phyloP scores from a whole-genome alignment of 2,113 vertebrate genomes.

The Grallaria varia region DNA sequence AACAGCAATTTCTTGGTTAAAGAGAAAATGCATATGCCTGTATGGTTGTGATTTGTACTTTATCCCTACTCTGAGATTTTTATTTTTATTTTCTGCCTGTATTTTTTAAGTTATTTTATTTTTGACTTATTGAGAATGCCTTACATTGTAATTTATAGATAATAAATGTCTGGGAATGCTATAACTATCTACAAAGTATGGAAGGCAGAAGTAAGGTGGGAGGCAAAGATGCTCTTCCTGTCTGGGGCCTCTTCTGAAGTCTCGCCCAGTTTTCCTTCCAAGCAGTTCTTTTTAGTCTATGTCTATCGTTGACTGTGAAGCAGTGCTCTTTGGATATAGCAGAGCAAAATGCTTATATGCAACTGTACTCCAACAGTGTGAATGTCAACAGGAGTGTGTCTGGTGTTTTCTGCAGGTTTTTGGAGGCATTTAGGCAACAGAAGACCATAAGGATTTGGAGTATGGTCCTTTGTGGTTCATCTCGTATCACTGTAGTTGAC shows the following conservation, averaged over 20 bases:
- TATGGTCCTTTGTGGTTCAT: not conserved
- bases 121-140: not conserved
- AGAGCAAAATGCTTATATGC: not conserved
- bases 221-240: not conserved
- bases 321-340: not conserved
- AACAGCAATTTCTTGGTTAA: not conserved
- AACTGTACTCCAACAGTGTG: not conserved
- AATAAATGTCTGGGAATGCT: not conserved
- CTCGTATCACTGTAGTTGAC: not conserved
- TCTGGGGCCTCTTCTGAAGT: not conserved
- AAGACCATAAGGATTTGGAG: not conserved
- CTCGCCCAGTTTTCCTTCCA: not conserved
- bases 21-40: not conserved
- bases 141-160: not conserved
- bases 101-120: not conserved
- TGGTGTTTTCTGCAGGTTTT: not conserved
- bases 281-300: not conserved
- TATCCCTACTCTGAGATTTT: not conserved
- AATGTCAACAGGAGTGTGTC: not conserved
- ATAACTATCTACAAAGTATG: not conserved
- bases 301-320: not conserved
- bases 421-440: not conserved
- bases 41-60: not conserved
- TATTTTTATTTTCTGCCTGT: not conserved
- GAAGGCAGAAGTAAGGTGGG: not conserved